Evolutionary conservation across 2,797 vertebrate genomes (phyloP), one percentile per base, ranked within the genome.

Genomic region (Spinus pinus): DNA sequence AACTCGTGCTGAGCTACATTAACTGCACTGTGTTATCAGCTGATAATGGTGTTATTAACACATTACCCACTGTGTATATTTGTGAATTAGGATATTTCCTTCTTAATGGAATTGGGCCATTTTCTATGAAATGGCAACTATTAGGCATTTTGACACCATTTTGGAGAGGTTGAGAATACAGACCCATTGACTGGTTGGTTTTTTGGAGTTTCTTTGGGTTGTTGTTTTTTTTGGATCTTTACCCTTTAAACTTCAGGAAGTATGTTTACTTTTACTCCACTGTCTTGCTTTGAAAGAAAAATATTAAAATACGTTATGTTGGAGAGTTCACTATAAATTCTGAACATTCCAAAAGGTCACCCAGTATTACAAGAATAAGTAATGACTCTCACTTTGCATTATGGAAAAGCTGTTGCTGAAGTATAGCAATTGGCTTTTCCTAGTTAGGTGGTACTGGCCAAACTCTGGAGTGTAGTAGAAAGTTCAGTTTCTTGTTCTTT

Each of bases 1-100:
- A 97, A 96, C 85, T 97, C 98, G 93, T 94, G 97, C 98, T 97
- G 98, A 96, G 97, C 93, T 96, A 93, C 97, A 97, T 98, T 98
- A 98, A 98, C 96, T 96, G 95, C 94, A 94, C 92, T 61, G 33
- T 95, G 95, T 98, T 97, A 97, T 97, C 88, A 42, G 90, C 88
- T 92, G 97, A 96, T 98, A 97, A 97, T 97, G 95, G 95, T 92
- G 90, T 96, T 97, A 98, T 98, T 98, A 98, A 97, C 97, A 89
- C 94, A 69, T 97, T 96, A 89, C 98, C 98, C 81, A 97, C 97
- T 97, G 98, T 93, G 98, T 94, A 69, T 94, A 97, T 97, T 97
- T 97, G 96, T 96, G 98, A 97, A 97, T 96, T 95, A 97, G 88
- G 90, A 96, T 94, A 87, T 89, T 97, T 97, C 84, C 95, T 97